Evolutionary conservation across 2,888 invertebrate species (phyloP).

Genomic region (Branchipolynoe longqiensis): DNA sequence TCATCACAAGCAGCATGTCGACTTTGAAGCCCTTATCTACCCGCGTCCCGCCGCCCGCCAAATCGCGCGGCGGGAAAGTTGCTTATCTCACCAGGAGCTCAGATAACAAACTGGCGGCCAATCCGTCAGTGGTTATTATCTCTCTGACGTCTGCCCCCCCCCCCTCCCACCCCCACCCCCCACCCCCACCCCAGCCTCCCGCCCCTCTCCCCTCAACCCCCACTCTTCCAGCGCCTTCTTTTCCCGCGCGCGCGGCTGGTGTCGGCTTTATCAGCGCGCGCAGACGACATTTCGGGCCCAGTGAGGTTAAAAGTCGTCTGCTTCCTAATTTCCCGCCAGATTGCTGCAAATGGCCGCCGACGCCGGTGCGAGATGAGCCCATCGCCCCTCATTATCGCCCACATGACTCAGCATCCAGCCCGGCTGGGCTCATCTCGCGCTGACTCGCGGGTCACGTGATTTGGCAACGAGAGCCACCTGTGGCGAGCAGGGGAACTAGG

Average conservation of each 20-base stretch:
- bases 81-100: background rate
- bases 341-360: conserved; percentile 50
- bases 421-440: background rate
- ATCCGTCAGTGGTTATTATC: conserved; percentile 27
- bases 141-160: background rate
- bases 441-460: conserved; percentile 47
- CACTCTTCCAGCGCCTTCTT: background rate
- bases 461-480: conserved; percentile 53
- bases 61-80: conserved; percentile 4
- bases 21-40: conserved; percentile 51
- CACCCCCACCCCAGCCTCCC: too few relatives aligned
- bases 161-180: background rate
- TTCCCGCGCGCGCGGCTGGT: background rate
- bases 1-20: background rate
- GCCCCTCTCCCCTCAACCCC: background rate
- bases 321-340: conserved; percentile 39
- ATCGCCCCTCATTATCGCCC: conserved; percentile 46
- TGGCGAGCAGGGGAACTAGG: conserved; percentile 15
- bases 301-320: conserved; percentile 12
- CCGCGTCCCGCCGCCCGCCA: too few relatives aligned
- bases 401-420: conserved; percentile 12
- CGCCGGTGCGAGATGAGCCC: conserved; percentile 36
- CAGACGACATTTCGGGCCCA: background rate
- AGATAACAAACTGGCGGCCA: background rate
- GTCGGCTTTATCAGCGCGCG: background rate